Conservation (phyloP, 2,888 invertebrate genomes). For the Chrysopilus asiliformis region DNA sequence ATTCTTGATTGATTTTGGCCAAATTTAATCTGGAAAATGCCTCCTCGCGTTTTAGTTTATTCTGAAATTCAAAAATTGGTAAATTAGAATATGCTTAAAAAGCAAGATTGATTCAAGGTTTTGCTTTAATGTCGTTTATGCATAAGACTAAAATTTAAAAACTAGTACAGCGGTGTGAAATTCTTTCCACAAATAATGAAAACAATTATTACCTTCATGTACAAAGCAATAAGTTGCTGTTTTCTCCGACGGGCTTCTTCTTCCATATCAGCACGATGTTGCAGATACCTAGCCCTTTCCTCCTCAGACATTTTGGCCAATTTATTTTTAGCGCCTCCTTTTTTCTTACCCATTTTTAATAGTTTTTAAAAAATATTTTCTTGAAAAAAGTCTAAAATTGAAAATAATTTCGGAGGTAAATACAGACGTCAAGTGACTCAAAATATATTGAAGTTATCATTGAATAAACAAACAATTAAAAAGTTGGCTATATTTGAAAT, state of each 20-base stretch:
- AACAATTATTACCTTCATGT: slow-evolving; percentile 52
- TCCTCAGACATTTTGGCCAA: slow-evolving; percentile 76
- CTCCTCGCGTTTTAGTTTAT: slow-evolving; percentile 70
- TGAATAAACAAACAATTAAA: too few species aligned
- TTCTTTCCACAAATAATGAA: neutral
- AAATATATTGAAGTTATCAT: too few species aligned
- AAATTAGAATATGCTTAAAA: too few species aligned
- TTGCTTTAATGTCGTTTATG: too few species aligned
- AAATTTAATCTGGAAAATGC: slow-evolving; percentile 62
- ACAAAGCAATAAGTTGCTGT: slow-evolving; percentile 63
- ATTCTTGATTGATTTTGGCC: slow-evolving; percentile 75
- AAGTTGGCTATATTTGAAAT: too few species aligned
- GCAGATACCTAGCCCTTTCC: slow-evolving; percentile 64
- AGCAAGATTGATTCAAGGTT: too few species aligned
- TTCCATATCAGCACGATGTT: slow-evolving; percentile 68
- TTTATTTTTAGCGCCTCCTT: slow-evolving; percentile 56
- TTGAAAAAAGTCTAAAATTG: too few species aligned
- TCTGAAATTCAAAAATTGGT: slow-evolving; percentile 40
- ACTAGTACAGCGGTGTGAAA: too few species aligned
- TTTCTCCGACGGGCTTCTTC: slow-evolving; percentile 68
- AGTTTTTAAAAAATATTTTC: too few species aligned
- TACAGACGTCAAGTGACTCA: too few species aligned
- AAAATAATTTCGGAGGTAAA: too few species aligned
- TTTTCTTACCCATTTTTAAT: slow-evolving; percentile 45
- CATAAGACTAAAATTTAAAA: too few species aligned